Evolutionary conservation across 2,113 vertebrate genomes (phyloP), one percentile per base, ranked within the genome.

Genomic region (Cariama cristata): DNA sequence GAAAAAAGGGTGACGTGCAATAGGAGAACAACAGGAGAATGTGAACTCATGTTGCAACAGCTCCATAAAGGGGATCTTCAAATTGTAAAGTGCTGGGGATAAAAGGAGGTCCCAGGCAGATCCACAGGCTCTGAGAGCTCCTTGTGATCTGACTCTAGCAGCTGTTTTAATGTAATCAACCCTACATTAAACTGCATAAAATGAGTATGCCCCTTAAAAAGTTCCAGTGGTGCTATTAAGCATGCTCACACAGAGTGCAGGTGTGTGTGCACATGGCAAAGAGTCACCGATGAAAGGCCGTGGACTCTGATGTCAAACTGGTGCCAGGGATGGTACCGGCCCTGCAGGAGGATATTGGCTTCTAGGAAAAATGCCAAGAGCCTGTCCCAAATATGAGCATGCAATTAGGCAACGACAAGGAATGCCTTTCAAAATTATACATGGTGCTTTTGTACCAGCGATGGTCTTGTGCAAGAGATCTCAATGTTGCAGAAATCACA

Each of bases 261-360:
- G 35, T 91, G 52, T 10, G 1, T 22, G 27, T 49, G 11, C 38
- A 28, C 22, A 2, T 9, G 13, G 30, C 35, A 49, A 82, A 74
- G 23, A 71, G 14, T 58, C 53, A 60, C 8, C 5, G 1, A 35
- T 0, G 2, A 71, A 74, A 81, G 35, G 52, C 50, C 49, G 30
- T 0, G 1, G 26, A 38, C 26, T 62, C 56, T 79, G 40, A 44
- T 0, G 1, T 58, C 68, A 72, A 9, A 21, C 13, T 44, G 9
- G 47, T 69, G 52, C 67, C 59, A 76, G n/a, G 12, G 38, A 27
- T 1, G 1, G 35, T 30, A 58, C 30, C 2, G 0, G 0, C 26
- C 32, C 52, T 44, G 11, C 3, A 15, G 62, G 27, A 90, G 24
- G 11, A 28, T 72, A 35, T 16, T 66, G 45, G 18, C 21, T 79